Percentiles rank a stretch among this genome's conserved stretches.
These are phyloP conservation scores for Tenebrosternarchus preto DNA, from an alignment of 2,113 vertebrate species.

Conservation along the genomic window DNA sequence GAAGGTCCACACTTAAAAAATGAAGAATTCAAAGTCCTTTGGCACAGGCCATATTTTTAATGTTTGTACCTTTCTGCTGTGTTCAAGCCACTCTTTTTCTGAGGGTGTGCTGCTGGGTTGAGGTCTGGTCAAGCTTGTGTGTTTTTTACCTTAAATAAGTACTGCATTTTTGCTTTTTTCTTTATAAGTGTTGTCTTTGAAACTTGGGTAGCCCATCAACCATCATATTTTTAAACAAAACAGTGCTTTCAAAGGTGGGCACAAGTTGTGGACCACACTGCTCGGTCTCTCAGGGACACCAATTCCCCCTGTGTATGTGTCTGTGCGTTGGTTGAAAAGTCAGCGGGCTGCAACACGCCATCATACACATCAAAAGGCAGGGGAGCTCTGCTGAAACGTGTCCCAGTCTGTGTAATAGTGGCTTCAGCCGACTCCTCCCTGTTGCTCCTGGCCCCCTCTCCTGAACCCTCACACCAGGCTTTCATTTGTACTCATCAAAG, in stretches of 20 bases:
- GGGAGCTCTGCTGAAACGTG: constrained; percentile 46
- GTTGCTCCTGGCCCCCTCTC: constrained; percentile 9
- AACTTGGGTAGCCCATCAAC: constrained; percentile 6
- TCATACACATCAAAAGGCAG: constrained; percentile 56
- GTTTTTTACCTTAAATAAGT: too few species aligned
- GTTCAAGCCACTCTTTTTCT: neutral
- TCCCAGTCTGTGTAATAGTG: constrained; percentile 43
- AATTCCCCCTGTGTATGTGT: constrained; percentile 10
- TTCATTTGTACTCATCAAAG: constrained; percentile 52
- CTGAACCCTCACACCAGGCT: constrained; percentile 37
- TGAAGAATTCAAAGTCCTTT: constrained; percentile 18
- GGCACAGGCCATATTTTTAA: constrained; percentile 19
- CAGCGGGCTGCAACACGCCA: constrained; percentile 42
- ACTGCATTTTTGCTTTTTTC: neutral
- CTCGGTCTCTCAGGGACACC: constrained; percentile 24
- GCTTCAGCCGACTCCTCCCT: constrained; percentile 34
- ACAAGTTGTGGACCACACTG: constrained; percentile 38
- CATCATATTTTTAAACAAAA: constrained; percentile 24
- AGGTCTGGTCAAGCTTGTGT: neutral
- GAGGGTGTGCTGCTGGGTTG: neutral
- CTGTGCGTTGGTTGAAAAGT: constrained; percentile 35
- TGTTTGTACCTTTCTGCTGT: neutral
- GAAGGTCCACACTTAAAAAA: constrained; percentile 5
- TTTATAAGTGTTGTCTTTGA: constrained; percentile 6
- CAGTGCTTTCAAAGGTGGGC: constrained; percentile 33